Evolutionary conservation across 30 jellyfish, hydroid and myxozoan species (phyloP), one percentile per base, ranked within the genome.

Genomic region (Aurelia sp.): DNA sequence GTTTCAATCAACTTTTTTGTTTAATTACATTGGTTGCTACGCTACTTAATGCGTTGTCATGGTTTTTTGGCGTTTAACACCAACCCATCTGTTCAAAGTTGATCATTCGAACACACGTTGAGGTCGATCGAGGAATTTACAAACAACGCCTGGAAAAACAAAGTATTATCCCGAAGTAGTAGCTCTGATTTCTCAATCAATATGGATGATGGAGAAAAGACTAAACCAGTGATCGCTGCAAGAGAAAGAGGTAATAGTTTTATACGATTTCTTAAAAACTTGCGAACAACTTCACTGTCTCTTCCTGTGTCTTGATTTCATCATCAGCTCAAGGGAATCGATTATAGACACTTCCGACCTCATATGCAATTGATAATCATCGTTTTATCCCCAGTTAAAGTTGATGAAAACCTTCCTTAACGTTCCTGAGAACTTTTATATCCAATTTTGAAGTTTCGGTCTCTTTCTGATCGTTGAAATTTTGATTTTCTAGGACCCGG

Each of bases 401-500:
- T 44, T 44, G 55, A 44, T 8, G 1, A 44, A 8, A 44, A 44
- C 55, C 55, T 44, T 44, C 55, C 55, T 8, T 9, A 5, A 44
- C 55, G 55, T 44, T 44, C 55, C 55, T 5, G 3, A 44, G 55
- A 44, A 44, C 55, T 44, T 13, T 7, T 16, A 44, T 44, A 1
- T 44, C 13, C 1, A 27, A 44, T 44, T 44, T 9, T 44, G 55
- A 8, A 44, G 55, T 9, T 16, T 9, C 55, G 55, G 7, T 44
- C 16, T 44, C 55, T 8, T 44, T 44, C 15, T 44, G 15, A 44
- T 44, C 55, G 55, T 58, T 15, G 33, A 12, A 79, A 22, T 44
- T 60, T 20, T 47, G 0, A 61, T 81, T 80, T 81, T 67, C 41
- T 76, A 94, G 98, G 98, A 48, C 98, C 98, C 15, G 98, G 98